Conservation (phyloP, 2,888 invertebrate genomes). For the Melieria crassipennis region DNA sequence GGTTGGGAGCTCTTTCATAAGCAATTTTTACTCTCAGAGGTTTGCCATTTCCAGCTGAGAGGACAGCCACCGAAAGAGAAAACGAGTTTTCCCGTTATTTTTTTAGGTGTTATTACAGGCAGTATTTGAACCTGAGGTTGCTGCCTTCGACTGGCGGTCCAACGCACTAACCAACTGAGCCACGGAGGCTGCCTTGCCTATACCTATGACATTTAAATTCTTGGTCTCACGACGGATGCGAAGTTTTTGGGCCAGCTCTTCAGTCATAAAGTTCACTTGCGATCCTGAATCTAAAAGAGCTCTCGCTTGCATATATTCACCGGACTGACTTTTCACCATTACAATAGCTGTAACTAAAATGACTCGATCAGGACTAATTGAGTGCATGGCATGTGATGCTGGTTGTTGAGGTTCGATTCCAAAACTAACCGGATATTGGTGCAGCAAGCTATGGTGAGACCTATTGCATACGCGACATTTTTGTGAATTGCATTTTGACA, state of each 20-base stretch:
- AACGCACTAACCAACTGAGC: too few species aligned
- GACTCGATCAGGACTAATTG: conserved; percentile 18
- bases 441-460: conserved; percentile 31
- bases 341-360: conserved; percentile 35
- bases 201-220: conserved; percentile 10
- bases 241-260: conserved; percentile 27
- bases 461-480: conserved; percentile 33
- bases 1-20: too few species aligned
- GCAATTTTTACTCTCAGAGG: too few species aligned
- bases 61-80: too few species aligned
- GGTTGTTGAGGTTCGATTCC: conserved; percentile 2
- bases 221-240: conserved; percentile 26
- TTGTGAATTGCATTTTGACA: conserved; percentile 30
- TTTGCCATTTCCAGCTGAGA: too few species aligned
- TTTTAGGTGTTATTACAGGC: too few species aligned
- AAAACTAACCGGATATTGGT: conserved; percentile 33
- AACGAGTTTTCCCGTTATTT: too few species aligned
- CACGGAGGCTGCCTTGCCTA: too few species aligned
- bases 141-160: too few species aligned
- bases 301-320: conserved; percentile 23
- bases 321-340: conserved; percentile 22
- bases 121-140: too few species aligned
- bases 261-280: conserved; percentile 32
- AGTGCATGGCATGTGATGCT: conserved; percentile 17
- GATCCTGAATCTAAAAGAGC: conserved; percentile 29